Base-by-base conservation (phyloP, 2,888 invertebrate genomes). In the Branchipolynoe longqiensis region DNA sequence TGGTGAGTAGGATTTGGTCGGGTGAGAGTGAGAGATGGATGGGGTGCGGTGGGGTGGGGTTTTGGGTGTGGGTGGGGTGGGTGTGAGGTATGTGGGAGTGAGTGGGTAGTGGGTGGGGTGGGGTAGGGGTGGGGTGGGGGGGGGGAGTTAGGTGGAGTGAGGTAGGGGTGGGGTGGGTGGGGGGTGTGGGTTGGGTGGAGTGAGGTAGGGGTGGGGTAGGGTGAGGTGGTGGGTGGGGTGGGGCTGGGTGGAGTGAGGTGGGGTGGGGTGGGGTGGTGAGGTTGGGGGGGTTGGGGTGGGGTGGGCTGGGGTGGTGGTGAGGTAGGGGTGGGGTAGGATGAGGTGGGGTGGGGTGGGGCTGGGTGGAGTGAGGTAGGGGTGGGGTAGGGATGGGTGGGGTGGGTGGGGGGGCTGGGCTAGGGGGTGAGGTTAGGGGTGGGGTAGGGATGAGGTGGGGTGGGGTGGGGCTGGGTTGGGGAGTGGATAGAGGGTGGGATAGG, bases 21-120 rank as follows among this genome's bases (percentile, higher is more conserved):
- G 1, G 22, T 3, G 56, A 25, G 3, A 3, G 56, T 22, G 56
- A 25, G 56, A 12, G 56, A 25, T 22, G 56, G 56, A n/a, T 3
- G 56, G 25, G 56, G 48, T 48, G 48, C 12, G 41, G 41, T 41
- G 48, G 41, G 48, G 8, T 41, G 25, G 28, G 18, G 41, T 74
- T 74, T 78, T 78, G 2, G 48, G 12, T 48, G n/a, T 12, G 48
- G 31, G 78, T 25, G 78, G 78, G 78, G 31, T 41, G 41, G 78
- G 48, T 48, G n/a, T n/a, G n/a, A n/a, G n/a, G n/a, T n/a, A n/a
- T n/a, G n/a, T n/a, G n/a, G n/a, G n/a, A n/a, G n/a, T n/a, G n/a
- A n/a, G n/a, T n/a, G n/a, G n/a, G n/a, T n/a, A n/a, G n/a, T n/a
- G n/a, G 31, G 2, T n/a, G 25, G 12, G 28, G 14, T 25, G 31